Conservation (phyloP, 2,888 invertebrate species). For the Lasioglossum leucozonium region DNA sequence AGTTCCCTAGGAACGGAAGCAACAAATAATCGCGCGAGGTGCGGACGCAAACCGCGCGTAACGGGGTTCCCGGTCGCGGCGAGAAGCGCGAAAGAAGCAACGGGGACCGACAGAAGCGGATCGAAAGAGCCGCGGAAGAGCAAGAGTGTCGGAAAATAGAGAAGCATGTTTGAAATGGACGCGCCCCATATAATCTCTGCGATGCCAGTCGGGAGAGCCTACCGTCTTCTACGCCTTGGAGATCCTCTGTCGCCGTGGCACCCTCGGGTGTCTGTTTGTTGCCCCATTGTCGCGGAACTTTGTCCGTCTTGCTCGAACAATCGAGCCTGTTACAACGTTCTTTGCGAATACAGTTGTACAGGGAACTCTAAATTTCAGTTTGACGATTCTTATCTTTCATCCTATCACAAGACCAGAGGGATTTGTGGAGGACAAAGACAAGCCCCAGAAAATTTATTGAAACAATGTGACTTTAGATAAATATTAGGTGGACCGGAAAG, state of each 20-base stretch:
- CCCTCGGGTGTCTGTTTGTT: conserved; percentile 11
- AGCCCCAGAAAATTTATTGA: neutral
- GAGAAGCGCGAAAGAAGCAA: conserved; percentile 43
- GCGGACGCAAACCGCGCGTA: conserved; percentile 83
- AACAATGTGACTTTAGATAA: too few relatives aligned
- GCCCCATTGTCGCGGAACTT: conserved; percentile 53
- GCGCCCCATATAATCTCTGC: conserved; percentile 84
- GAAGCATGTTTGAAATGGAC: conserved; percentile 70
- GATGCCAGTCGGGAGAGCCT: conserved; percentile 79
- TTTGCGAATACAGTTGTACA: neutral
- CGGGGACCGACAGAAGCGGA: conserved; percentile 40
- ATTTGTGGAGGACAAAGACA: neutral
- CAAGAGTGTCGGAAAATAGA: conserved; percentile 47
- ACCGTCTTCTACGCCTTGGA: conserved; percentile 76
- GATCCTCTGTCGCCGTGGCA: conserved; percentile 72
- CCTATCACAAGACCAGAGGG: neutral
- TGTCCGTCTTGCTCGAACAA: too few relatives aligned
- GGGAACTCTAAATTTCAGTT: neutral
- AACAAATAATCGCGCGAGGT: conserved; percentile 83
- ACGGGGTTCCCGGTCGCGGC: conserved; percentile 53
- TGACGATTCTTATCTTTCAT: neutral
- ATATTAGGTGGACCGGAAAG: too few relatives aligned
- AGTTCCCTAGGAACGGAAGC: conserved; percentile 82
- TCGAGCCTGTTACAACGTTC: neutral
- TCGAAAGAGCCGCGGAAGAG: conserved; percentile 54